Base-by-base conservation (phyloP, 2,888 invertebrate species). In the Meiosimyza platycephala region DNA sequence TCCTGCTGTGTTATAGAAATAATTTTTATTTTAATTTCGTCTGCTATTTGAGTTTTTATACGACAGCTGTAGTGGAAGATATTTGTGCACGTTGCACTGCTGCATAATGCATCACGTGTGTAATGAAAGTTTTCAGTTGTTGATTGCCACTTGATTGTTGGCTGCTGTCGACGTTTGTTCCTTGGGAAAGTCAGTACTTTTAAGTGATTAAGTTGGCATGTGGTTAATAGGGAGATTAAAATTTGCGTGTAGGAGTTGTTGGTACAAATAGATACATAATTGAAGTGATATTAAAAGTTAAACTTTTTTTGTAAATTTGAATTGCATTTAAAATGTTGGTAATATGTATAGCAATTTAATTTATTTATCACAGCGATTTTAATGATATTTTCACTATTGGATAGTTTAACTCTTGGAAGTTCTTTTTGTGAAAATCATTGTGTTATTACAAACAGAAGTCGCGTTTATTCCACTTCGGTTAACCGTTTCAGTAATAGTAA, bases 21-120 rank as follows among this genome's bases (percentile, higher is more conserved):
- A 52, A 67, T 51, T 52, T 69, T 69, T 51, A 69, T 69, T 40
- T 67, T 55, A 57, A 57, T 47, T 60, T 33, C 51, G 60, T 62
- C 50, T 60, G 60, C 51, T 7, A 62, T 69, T 69, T 60, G 13
- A 40, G 40, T 40, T 9, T 40, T 40, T 6, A 40, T 40, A 40
- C 40, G 40, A 40, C 40, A 40, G 40, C 40, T 40, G 40, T 40
- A 40, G 40, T 40, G 40, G 9, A 40, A 40, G 40, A 9, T 40
- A 62, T 62, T 63, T 47, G 50, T 28, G 50, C 50, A 28, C 51
- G 51, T 51, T 51, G 50, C 64, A 51, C 33, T 51, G 51, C 67
- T 55, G 47, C 60, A 47, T 22, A 52, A 48, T 57, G 62, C 69
- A 60, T 60, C 69, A 69, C 60, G 69, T 60, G 52, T 62, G 69